Evolutionary conservation across 2,797 vertebrate genomes (phyloP).

Genomic region (Acipenser oxyrinchus): DNA sequence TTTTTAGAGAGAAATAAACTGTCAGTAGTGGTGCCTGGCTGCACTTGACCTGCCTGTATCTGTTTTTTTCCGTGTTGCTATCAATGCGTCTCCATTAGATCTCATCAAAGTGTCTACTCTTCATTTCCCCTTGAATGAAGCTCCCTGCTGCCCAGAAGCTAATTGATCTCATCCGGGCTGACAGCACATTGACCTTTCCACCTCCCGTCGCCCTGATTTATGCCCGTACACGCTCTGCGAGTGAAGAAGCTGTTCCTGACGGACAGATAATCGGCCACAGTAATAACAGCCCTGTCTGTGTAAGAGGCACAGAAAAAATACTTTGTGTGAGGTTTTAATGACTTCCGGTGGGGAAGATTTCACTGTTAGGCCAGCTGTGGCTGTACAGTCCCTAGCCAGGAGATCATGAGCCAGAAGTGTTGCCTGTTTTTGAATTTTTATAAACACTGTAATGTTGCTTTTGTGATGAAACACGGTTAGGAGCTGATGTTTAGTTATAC

Average conservation of each 20-base stretch:
- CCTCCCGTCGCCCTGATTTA: neutral
- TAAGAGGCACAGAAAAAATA: neutral
- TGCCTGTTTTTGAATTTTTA: too few species aligned
- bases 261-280: too few species aligned
- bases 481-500: too few species aligned
- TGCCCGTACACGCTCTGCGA: neutral
- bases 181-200: neutral
- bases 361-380: too few species aligned
- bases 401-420: too few species aligned
- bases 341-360: too few species aligned
- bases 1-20: too few species aligned
- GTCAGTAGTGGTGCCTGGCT: too few species aligned
- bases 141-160: neutral
- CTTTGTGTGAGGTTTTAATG: neutral
- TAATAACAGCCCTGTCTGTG: neutral
- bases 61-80: neutral
- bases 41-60: neutral
- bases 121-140: neutral
- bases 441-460: too few species aligned
- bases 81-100: neutral
- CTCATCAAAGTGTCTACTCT: neutral
- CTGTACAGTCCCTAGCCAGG: too few species aligned
- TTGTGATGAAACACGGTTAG: too few species aligned
- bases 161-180: constrained; percentile 1
- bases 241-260: neutral